Evolutionary conservation across 2,113 vertebrate species (phyloP), one percentile per base, ranked within the genome.

Genomic region (Nasalis larvatus): DNA sequence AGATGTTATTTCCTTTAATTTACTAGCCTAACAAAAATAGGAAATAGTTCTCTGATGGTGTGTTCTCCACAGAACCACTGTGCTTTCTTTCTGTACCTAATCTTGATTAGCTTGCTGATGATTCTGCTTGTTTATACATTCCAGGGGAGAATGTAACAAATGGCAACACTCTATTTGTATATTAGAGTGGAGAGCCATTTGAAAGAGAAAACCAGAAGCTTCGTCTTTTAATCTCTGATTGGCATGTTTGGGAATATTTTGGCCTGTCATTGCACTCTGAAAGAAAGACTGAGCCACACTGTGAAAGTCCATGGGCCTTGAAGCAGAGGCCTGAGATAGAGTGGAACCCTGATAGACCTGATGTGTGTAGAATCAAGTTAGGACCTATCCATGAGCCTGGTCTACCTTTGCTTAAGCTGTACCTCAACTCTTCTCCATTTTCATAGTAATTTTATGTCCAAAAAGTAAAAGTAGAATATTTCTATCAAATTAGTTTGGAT

Each of bases 11-110:
- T 97, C 86, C 77, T 37, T 71, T 91, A 66, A 60, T 35, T 73
- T 0, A 95, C 92, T 96, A 96, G 35, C 54, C 21, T 94, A 66
- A 54, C 40, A 74, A 78, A 95, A 40, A 96, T 82, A 89, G 77
- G 56, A 95, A 83, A 5, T 17, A 35, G 74, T 87, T 95, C 56
- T 88, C 78, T 0, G 45, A 35, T 74, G 66, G 9, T 74, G 7
- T 76, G 66, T 96, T 96, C 68, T 97, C 40, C 74, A 32, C 81
- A 91, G 47, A 1, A 63, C 68, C 23, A 0, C 42, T 2, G 27
- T n/a, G 14, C 86, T 88, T 56, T 90, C 86, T 88, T 56, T 88
- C 1, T 76, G 77, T 56, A 87, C 52, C 20, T 0, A 40, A 96
- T 94, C 32, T 88, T 77, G 0, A 56, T 96, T 60, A 37, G 52